Evolutionary conservation across 2,888 invertebrate genomes (phyloP), one percentile per base, ranked within the genome.

Genomic region (Octodonta nipae): DNA sequence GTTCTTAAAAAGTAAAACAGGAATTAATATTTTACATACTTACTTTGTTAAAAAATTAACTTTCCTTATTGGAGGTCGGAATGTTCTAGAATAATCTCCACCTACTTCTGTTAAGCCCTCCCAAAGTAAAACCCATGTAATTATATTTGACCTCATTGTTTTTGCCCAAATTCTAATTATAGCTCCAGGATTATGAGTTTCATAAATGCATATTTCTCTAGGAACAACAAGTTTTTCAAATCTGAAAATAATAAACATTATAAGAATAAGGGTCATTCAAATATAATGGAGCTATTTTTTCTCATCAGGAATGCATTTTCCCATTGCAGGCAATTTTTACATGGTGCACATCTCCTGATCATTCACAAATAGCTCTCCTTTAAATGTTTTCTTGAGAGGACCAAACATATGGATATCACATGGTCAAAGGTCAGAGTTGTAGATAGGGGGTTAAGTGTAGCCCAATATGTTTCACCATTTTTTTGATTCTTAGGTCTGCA

Each of bases 181-280:
- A 2, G 83, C 81, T 13, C 87, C 87, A 0, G 87, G 86, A 58
- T 86, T 85, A 50, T 80, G 87, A 0, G 84, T 85, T 63, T 88
- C 87, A 56, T 79, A 88, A 37, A 88, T 69, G 2, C 73, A 73
- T 33, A 88, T 70, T 47, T 74, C 68, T 28, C 73, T 58, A 4
- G 82, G 82, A 50, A 73, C 72, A 2, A 83, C 80, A 29, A 71
- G 65, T 41, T 64, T 65, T 51, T 75, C 71, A 60, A 77, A 83
- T 46, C 73, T 49, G 73, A 42, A 43, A 51, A 4, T 13, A 30
- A 27, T 14, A n/a, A n/a, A n/a, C n/a, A n/a, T n/a, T n/a, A n/a
- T n/a, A n/a, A n/a, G n/a, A n/a, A n/a, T n/a, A n/a, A n/a, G n/a
- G n/a, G n/a, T n/a, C n/a, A n/a, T n/a, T n/a, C n/a, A n/a, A n/a